Base-by-base conservation (phyloP, 2,797 vertebrate genomes). In the Diceros bicornis region DNA sequence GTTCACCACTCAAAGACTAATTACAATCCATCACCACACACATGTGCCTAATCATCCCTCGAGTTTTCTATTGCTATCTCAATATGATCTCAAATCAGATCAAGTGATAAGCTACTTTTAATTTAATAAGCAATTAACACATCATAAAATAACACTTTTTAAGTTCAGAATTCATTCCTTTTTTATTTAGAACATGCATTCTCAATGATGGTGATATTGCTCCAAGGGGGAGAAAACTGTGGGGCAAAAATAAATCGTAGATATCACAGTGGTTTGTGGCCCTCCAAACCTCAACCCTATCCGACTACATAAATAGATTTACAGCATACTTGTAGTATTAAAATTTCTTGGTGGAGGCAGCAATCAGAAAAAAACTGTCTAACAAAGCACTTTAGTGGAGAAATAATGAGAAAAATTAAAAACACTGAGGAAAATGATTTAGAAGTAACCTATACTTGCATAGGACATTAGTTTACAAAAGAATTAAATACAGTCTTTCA, bases 61-160 rank as follows among this genome's bases (percentile, higher is more conserved):
- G 41, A 41, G 41, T 59, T 20, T 94, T 72, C 74, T 85, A 10
- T 11, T 55, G 2, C 3, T 61, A 1, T 88, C 59, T 97, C 83
- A 75, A 7, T 44, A 78, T 69, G 84, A 94, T 78, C 12, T 32
- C 37, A 55, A 85, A 84, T 14, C 62, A 78, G 29, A 90, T 77
- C 17, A 41, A 7, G 16, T 32, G 20, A 61, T 27, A 85, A 92
- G 25, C 41, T 55, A 44, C 12, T 32, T 93, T 96, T 77, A 64
- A 86, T 57, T 95, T 57, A 91, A 50, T 44, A 52, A 68, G 52
- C 66, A 88, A 88, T 74, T 71, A 91, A 92, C 92, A 32, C 4
- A 82, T 44, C 25, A 81, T 74, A 37, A 25, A 59, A 82, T 64
- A 32, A 7, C 23, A 77, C 52, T 37, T 79, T 55, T 87, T 29